A percentile compares a stretch with the other conserved stretches of the same genome.
phyloP scores from a whole-genome alignment of 2,888 invertebrate species.

The Ophioninae sp. region DNA sequence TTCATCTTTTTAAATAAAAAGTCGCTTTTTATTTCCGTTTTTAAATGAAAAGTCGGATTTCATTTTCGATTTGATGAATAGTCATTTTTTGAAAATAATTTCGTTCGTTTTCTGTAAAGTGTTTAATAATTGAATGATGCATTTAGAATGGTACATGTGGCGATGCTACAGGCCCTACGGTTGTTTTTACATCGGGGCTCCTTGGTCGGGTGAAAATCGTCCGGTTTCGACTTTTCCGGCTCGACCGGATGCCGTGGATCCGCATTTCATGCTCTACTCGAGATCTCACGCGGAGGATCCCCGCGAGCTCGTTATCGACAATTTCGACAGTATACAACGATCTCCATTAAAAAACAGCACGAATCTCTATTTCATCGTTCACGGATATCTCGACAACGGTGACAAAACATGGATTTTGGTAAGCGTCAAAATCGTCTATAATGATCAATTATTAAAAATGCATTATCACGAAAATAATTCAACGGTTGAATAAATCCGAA shows the following conservation, averaged over 20 bases:
- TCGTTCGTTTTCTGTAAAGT: not conserved
- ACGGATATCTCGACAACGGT: constrained; percentile 94
- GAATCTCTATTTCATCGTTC: constrained; percentile 89
- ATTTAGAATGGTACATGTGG: constrained; percentile 79
- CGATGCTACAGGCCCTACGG: constrained; percentile 91
- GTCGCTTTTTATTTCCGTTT: too few relatives aligned
- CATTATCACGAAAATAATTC: too few relatives aligned
- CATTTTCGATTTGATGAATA: too few relatives aligned
- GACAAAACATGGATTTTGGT: constrained; percentile 89
- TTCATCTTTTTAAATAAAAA: too few relatives aligned
- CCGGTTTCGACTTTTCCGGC: constrained; percentile 91
- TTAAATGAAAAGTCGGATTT: too few relatives aligned
- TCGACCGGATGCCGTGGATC: constrained; percentile 86
- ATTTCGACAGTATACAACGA: constrained; percentile 84
- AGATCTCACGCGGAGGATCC: constrained; percentile 82
- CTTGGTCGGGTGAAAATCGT: constrained; percentile 90
- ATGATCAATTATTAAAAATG: too few relatives aligned
- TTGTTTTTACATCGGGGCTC: constrained; percentile 89
- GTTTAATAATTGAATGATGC: not conserved
- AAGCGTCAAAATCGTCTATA: constrained; percentile 58
- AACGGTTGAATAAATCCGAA: too few relatives aligned
- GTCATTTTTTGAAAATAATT: too few relatives aligned
- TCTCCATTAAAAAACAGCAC: constrained; percentile 84
- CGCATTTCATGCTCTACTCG: constrained; percentile 84
- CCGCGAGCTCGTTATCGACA: constrained; percentile 86